Evolutionary conservation across 1,140 invertebrate genomes (phyloP).

Genomic region (Papilio machaon): DNA sequence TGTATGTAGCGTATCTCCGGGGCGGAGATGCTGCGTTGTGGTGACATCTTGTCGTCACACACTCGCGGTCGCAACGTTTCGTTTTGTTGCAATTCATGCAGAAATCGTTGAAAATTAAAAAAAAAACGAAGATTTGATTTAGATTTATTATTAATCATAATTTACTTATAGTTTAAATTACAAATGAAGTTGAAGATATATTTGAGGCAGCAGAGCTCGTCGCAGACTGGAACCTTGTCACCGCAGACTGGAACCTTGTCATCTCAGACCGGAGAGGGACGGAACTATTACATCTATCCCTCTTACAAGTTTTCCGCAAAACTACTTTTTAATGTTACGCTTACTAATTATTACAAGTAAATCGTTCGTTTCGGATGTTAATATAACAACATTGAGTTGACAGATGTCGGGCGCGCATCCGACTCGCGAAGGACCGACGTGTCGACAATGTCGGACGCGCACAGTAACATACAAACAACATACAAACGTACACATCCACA

Average conservation of each 20-base stretch:
- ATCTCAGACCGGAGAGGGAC: neutral
- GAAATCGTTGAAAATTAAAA: neutral
- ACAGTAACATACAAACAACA: constrained; percentile 48
- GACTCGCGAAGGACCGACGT: neutral
- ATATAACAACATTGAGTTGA: neutral
- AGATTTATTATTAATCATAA: constrained; percentile 17
- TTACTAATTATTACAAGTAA: constrained; percentile 34
- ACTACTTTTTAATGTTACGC: constrained; percentile 27
- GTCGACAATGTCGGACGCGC: neutral
- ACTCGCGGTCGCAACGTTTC: neutral
- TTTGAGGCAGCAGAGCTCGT: neutral
- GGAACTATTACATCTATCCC: constrained; percentile 3
- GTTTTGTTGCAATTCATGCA: constrained; percentile 23
- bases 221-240: too few relatives aligned
- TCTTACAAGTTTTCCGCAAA: neutral
- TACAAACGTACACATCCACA: constrained; percentile 45
- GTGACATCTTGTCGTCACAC: neutral
- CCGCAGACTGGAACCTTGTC: too few relatives aligned
- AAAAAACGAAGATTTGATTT: neutral
- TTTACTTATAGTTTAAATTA: constrained; percentile 21
- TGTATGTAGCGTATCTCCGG: constrained; percentile 42
- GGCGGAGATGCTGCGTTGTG: neutral
- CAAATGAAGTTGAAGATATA: neutral
- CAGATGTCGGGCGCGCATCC: neutral
- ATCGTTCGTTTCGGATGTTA: neutral